Percentiles rank a stretch among this genome's conserved stretches.
Evolutionary conservation across 2,113 vertebrate genomes (phyloP).

Genomic region (Rhinichthys klamathensis): DNA sequence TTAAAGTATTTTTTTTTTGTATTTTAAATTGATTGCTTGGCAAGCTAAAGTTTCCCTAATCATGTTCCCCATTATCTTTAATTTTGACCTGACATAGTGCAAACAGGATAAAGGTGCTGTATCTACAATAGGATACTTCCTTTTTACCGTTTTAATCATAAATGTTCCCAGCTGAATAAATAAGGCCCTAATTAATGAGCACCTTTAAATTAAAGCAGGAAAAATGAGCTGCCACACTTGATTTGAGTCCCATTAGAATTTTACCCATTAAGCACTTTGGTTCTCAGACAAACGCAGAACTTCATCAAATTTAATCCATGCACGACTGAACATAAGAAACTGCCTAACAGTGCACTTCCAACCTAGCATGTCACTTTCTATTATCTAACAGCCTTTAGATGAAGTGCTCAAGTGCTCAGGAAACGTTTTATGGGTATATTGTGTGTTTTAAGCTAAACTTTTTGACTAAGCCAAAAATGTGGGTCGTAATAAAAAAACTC

Average conservation of each 20-base stretch:
- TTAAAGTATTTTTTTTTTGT: not conserved
- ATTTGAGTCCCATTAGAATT: constrained; percentile 72
- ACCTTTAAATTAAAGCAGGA: constrained; percentile 63
- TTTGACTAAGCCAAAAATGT: not conserved
- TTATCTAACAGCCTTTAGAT: constrained; percentile 57
- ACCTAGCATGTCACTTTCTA: constrained; percentile 67
- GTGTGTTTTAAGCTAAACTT: constrained; percentile 43
- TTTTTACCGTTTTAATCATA: constrained; percentile 58
- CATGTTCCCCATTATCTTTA: not conserved
- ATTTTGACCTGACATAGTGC: not conserved
- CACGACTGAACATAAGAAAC: constrained; percentile 68
- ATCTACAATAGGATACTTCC: constrained; percentile 24
- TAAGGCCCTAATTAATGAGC: constrained; percentile 72
- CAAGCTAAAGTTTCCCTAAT: not conserved
- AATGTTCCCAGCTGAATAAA: constrained; percentile 74
- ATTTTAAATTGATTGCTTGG: too few species aligned
- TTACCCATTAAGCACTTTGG: constrained; percentile 66
- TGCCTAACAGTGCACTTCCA: constrained; percentile 64
- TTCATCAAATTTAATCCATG: constrained; percentile 62
- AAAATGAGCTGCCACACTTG: constrained; percentile 69
- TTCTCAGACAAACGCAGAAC: constrained; percentile 48
- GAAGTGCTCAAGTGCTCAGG: not conserved
- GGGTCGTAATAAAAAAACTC: not conserved
- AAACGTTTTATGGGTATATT: not conserved
- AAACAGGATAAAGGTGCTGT: not conserved